These are phyloP conservation scores for Drosophila saltans DNA, from an alignment of 1,140 invertebrate species.

Conservation along the genomic window DNA sequence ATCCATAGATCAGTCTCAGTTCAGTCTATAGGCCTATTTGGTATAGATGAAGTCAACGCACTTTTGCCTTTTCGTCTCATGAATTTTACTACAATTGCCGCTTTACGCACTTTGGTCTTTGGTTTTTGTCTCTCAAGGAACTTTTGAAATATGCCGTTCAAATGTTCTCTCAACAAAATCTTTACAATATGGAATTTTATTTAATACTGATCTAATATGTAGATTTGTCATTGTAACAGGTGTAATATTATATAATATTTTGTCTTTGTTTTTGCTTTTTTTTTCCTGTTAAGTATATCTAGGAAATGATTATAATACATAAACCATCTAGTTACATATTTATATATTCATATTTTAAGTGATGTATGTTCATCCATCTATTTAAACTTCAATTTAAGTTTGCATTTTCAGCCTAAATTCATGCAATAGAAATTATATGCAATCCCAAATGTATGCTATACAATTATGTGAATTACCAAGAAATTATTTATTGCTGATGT, in stretches of 20 bases:
- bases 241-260: not conserved
- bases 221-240: not conserved
- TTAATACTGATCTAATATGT: no score
- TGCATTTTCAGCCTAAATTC: not conserved
- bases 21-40: conserved; percentile 47
- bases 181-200: no score
- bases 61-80: conserved; percentile 52
- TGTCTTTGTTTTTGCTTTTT: no score
- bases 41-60: conserved; percentile 61
- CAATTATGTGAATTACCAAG: no score
- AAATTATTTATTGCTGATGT: no score
- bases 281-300: no score
- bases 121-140: conserved; percentile 5
- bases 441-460: not conserved
- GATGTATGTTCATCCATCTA: no score
- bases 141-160: not conserved
- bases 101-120: conserved; percentile 68
- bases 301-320: no score
- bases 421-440: not conserved
- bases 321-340: no score
- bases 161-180: no score
- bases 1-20: conserved; percentile 16
- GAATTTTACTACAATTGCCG: conserved; percentile 80
- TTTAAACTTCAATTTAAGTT: no score
- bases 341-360: no score